phyloP scores from a whole-genome alignment of 2,888 invertebrate species.

The Minunthozetes semirufus region DNA sequence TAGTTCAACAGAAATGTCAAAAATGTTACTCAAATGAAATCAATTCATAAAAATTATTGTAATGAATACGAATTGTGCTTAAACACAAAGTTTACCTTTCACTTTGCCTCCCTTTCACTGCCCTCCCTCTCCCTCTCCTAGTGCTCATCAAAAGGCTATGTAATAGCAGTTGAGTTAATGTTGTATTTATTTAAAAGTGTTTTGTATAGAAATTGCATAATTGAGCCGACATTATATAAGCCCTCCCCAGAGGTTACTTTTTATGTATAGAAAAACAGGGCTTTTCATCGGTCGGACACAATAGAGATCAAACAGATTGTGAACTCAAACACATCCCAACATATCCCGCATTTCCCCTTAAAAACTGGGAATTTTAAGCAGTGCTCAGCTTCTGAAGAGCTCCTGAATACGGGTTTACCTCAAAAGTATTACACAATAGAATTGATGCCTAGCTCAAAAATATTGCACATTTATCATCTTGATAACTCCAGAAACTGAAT shows the following conservation, averaged over 20 bases:
- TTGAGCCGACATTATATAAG: slow-evolving; percentile 7
- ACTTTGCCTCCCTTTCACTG: no score
- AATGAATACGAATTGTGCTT: background rate
- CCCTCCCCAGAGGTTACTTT: slow-evolving; percentile 17
- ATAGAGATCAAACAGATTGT: slow-evolving; percentile 22
- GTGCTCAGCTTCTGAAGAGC: background rate
- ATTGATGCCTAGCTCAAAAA: no score
- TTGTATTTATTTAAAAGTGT: background rate
- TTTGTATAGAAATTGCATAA: background rate
- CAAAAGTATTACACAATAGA: background rate
- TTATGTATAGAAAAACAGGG: slow-evolving; percentile 8
- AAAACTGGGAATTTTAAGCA: slow-evolving; percentile 5
- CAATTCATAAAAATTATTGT: no score
- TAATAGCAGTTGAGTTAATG: slow-evolving; percentile 10
- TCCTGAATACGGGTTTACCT: slow-evolving; percentile 3
- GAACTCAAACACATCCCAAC: background rate
- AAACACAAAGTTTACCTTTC: background rate
- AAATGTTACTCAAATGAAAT: no score
- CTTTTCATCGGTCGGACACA: slow-evolving; percentile 16
- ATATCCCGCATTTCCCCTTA: slow-evolving; percentile 13
- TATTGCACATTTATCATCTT: no score
- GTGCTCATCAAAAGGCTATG: background rate
- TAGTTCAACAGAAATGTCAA: no score
- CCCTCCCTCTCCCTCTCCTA: background rate
- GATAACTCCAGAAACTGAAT: no score